Conservation (phyloP, 1,140 invertebrate species). For the Zophobas morio region DNA sequence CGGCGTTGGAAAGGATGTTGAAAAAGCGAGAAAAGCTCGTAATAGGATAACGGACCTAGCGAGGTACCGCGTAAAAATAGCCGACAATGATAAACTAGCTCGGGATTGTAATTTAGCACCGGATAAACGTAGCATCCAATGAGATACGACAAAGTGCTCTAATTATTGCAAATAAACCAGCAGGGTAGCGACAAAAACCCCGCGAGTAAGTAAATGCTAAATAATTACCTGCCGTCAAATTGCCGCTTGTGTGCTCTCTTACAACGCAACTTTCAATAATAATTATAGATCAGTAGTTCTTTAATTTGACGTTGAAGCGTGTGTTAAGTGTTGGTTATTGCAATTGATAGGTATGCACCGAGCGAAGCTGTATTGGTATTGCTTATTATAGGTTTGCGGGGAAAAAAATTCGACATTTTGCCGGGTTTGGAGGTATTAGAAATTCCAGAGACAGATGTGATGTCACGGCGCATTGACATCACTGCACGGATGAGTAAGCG, state of each 20-base stretch:
- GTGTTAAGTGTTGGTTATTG: conserved; percentile 32
- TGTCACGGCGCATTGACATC: conserved; percentile 1
- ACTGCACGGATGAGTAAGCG: neutral
- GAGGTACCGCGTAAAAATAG: no score
- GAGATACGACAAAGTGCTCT: conserved; percentile 3
- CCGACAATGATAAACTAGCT: conserved; percentile 6
- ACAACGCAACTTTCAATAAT: conserved; percentile 15
- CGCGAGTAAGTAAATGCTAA: conserved; percentile 4
- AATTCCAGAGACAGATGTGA: neutral
- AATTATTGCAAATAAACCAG: conserved; percentile 1
- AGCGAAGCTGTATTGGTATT: neutral
- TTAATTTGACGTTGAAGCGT: conserved; percentile 40
- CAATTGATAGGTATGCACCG: conserved; percentile 25
- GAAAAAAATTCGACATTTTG: neutral
- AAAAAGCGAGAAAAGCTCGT: no score
- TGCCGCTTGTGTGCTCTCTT: neutral
- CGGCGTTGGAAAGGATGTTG: no score
- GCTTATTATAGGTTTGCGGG: neutral
- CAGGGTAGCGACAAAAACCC: neutral
- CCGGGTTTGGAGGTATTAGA: neutral
- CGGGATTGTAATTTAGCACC: conserved; percentile 3
- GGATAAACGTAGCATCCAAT: neutral
- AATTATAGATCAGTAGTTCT: conserved; percentile 37
- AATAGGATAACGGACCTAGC: no score
- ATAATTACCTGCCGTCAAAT: conserved; percentile 14